Percentiles rank a stretch among this genome's conserved stretches.
phyloP scores from a whole-genome alignment of 2,888 invertebrate genomes.

The Mallateleia sp. region DNA sequence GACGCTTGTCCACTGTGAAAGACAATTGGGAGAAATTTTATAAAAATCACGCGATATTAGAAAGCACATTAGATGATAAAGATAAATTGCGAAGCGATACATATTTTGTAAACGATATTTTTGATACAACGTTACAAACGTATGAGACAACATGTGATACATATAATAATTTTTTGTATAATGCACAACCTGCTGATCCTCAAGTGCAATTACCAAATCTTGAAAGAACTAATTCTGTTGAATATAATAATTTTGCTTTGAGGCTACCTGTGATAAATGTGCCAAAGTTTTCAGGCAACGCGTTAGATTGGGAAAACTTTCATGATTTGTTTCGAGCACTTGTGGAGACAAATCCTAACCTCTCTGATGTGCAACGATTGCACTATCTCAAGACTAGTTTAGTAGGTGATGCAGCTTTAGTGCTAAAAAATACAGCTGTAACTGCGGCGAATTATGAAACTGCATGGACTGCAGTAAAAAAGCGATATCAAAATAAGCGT shows the following conservation, averaged over 20 bases:
- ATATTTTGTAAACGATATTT: too few species aligned
- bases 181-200: too few species aligned
- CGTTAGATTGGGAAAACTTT: slow-evolving; percentile 21
- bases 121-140: too few species aligned
- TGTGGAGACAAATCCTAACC: neutral
- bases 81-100: too few species aligned
- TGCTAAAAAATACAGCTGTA: neutral
- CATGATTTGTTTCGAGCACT: neutral
- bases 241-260: too few species aligned
- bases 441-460: slow-evolving; percentile 8
- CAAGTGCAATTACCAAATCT: too few species aligned
- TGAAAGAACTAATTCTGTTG: too few species aligned
- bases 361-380: neutral
- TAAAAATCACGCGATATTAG: neutral
- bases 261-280: slow-evolving; percentile 4
- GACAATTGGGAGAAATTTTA: neutral
- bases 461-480: neutral
- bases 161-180: too few species aligned
- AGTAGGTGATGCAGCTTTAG: neutral
- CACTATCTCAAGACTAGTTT: slow-evolving; percentile 19
- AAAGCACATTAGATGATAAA: too few species aligned
- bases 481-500: too few species aligned
- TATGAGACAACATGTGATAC: too few species aligned
- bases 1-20: neutral
- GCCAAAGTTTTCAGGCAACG: slow-evolving; percentile 16